Evolutionary conservation across 2,113 vertebrate genomes (phyloP).

Genomic region (Paramormyrops kingsleyae): DNA sequence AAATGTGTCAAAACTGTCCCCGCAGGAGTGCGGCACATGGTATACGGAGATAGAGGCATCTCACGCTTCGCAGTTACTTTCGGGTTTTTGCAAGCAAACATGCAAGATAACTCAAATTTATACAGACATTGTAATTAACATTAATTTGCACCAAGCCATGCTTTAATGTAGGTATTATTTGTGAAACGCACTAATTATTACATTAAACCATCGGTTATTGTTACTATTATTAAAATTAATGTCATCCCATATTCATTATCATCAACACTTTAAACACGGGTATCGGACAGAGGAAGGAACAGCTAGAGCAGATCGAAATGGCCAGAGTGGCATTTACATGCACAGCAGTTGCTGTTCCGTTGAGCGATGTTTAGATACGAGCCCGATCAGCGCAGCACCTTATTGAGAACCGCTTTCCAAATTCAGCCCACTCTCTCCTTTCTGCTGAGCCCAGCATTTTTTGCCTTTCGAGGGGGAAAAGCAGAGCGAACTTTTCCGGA

Average conservation of each 20-base stretch:
- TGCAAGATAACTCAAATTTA: neutral
- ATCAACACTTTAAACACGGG: neutral
- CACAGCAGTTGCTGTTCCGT: neutral
- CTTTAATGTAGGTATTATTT: neutral
- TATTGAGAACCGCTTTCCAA: neutral
- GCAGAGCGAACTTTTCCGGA: neutral
- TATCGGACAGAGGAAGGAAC: neutral
- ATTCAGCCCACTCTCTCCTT: neutral
- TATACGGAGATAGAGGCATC: neutral
- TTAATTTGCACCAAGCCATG: neutral
- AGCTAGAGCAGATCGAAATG: neutral
- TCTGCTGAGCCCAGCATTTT: conserved; percentile 9
- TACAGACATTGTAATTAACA: neutral
- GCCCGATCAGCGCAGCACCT: neutral
- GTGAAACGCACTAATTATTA: neutral
- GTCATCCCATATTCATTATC: neutral
- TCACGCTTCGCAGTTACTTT: neutral
- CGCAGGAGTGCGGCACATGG: neutral
- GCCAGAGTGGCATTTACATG: neutral
- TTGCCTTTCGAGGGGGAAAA: neutral
- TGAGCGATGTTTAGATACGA: neutral
- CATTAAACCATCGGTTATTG: neutral
- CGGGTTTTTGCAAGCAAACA: neutral
- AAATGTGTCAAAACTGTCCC: neutral
- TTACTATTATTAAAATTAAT: neutral